Conservation (phyloP, 1,140 invertebrate genomes). For the Drosophila yakuba region DNA sequence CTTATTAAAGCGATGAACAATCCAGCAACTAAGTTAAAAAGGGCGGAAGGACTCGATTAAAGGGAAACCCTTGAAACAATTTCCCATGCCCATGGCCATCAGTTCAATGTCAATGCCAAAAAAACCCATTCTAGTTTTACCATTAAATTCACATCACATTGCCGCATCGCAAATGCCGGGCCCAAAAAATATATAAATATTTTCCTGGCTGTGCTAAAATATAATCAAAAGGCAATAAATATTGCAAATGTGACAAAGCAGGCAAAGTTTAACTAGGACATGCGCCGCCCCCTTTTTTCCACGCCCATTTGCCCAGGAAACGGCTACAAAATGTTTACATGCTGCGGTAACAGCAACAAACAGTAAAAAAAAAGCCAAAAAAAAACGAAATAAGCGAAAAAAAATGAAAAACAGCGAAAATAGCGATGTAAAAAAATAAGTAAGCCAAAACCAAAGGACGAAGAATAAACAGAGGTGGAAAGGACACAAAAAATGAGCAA, state of each 20-base stretch:
- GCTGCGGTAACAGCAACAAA: conserved; percentile 66
- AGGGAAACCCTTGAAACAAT: conserved; percentile 2
- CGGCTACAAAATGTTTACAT: conserved; percentile 72
- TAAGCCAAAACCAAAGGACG: conserved; percentile 58
- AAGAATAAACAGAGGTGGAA: conserved; percentile 62
- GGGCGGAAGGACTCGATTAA: conserved; percentile 19
- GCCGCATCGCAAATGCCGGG: conserved; percentile 19
- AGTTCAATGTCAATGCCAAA: conserved; percentile 48
- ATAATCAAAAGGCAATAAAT: conserved; percentile 81
- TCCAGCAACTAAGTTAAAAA: conserved; percentile 13
- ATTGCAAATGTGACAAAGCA: conserved; percentile 75
- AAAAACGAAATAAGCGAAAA: neutral
- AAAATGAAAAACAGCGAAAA: conserved; percentile 25
- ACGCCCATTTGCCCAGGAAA: conserved; percentile 31
- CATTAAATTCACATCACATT: conserved; percentile 40
- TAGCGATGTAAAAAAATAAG: conserved; percentile 25
- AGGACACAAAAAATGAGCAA: conserved; percentile 38
- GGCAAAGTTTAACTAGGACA: conserved; percentile 71
- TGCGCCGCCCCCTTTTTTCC: neutral
- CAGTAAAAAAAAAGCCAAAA: conserved; percentile 37
- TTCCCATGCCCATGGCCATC: conserved; percentile 12
- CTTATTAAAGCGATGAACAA: conserved; percentile 51
- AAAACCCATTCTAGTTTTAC: conserved; percentile 2
- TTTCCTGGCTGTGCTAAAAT: conserved; percentile 21
- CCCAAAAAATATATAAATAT: conserved; percentile 2